Conservation (phyloP, 2,797 vertebrate species). For the Tadarida brasiliensis region DNA sequence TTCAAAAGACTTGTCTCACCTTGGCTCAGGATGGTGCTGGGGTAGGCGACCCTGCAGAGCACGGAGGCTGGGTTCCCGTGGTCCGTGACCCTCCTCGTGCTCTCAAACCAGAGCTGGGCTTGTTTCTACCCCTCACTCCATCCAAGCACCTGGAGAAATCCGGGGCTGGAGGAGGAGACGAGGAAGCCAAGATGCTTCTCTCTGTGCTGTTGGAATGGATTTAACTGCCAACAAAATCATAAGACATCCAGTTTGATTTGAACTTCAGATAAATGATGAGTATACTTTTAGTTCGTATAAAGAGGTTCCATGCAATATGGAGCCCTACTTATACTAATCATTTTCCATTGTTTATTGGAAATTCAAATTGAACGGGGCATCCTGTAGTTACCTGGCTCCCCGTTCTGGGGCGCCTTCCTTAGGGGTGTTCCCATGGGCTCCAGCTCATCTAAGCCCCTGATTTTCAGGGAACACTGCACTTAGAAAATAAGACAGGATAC, state of each 20-base stretch:
- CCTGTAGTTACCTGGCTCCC: not conserved
- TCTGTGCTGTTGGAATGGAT: not conserved
- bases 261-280: not conserved
- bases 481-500: not conserved
- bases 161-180: not conserved
- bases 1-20: rapidly evolving
- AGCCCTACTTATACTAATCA: not conserved
- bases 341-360: not conserved
- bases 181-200: not conserved
- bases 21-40: rapidly evolving
- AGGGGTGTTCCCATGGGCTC: rapidly evolving
- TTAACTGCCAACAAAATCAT: not conserved
- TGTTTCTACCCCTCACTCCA: rapidly evolving
- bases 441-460: not conserved
- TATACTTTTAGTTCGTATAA: not conserved
- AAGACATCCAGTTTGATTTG: not conserved
- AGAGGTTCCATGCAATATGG: not conserved
- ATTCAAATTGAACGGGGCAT: not conserved
- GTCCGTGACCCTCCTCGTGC: not conserved
- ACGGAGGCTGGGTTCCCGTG: rapidly evolving
- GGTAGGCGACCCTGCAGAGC: rapidly evolving
- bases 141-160: not conserved
- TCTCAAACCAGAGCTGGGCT: not conserved
- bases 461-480: not conserved
- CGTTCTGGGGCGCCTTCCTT: not conserved